phyloP scores from a whole-genome alignment of 2,888 invertebrate species.

The Diplazon laetatorius region DNA sequence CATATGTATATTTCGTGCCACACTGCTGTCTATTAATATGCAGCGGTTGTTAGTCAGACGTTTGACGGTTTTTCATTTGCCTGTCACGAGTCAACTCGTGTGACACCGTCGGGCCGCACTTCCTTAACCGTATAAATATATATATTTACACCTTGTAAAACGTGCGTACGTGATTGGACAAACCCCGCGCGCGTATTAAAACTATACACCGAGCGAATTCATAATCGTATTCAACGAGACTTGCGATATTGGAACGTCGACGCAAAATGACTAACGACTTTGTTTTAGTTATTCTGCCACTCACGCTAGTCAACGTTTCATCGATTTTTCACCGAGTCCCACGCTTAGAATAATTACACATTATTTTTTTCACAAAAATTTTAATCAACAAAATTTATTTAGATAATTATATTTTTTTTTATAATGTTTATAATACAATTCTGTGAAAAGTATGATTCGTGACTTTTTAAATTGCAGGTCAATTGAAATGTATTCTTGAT shows the following conservation, averaged over 20 bases:
- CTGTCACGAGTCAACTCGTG: constrained; percentile 67
- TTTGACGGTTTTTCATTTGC: constrained; percentile 66
- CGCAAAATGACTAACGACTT: constrained; percentile 20
- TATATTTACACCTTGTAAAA: constrained; percentile 64
- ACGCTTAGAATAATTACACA: no score
- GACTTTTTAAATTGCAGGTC: not conserved
- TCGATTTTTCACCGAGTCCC: not conserved
- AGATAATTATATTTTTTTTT: no score
- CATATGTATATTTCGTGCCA: constrained; percentile 56
- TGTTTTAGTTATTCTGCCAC: not conserved
- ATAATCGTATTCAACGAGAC: constrained; percentile 44
- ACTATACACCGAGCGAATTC: constrained; percentile 54
- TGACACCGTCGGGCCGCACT: constrained; percentile 63
- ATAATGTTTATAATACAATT: not conserved
- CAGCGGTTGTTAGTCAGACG: constrained; percentile 60
- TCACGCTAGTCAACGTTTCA: not conserved
- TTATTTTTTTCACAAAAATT: no score
- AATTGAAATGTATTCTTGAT: constrained; percentile 1
- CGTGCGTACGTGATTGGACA: constrained; percentile 53
- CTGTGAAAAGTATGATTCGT: no score
- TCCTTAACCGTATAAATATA: constrained; percentile 64
- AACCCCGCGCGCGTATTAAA: constrained; percentile 62
- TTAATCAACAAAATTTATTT: no score
- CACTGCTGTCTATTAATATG: constrained; percentile 60
- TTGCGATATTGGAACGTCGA: constrained; percentile 21